These are phyloP conservation scores for Rhyacophila evoluta DNA, from an alignment of 2,888 invertebrate species.

Conservation along the genomic window DNA sequence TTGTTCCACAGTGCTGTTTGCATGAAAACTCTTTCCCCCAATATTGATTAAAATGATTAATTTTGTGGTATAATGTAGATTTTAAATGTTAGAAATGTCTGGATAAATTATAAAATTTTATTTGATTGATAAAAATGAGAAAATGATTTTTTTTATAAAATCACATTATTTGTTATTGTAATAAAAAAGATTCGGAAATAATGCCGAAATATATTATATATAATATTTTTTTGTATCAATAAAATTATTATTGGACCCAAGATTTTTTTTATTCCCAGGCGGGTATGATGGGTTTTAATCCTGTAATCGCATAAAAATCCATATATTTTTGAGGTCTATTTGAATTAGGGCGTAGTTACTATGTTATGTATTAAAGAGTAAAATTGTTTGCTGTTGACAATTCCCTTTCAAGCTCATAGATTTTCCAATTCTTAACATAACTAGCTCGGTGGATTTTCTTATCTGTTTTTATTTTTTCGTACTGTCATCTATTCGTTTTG, in stretches of 20 bases:
- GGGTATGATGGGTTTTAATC: too few relatives aligned
- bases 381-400: too few relatives aligned
- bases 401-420: too few relatives aligned
- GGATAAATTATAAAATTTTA: neutral
- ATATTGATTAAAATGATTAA: neutral
- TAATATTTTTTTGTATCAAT: conserved; percentile 40
- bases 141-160: neutral
- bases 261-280: neutral
- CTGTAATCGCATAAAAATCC: too few relatives aligned
- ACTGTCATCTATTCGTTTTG: too few relatives aligned
- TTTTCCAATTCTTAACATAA: too few relatives aligned
- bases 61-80: neutral
- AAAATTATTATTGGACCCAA: conserved; percentile 40
- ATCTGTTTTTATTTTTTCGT: too few relatives aligned
- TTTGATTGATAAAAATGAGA: conserved; percentile 10
- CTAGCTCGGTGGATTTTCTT: too few relatives aligned
- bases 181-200: conserved; percentile 4
- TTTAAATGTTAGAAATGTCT: conserved; percentile 9
- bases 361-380: too few relatives aligned
- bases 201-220: conserved; percentile 27
- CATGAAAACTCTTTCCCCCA: neutral
- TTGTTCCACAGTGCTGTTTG: neutral
- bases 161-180: conserved; percentile 12
- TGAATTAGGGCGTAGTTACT: too few relatives aligned
- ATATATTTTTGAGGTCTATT: too few relatives aligned